Base-by-base conservation (phyloP, 2,797 vertebrate genomes). In the Coluber constrictor region DNA sequence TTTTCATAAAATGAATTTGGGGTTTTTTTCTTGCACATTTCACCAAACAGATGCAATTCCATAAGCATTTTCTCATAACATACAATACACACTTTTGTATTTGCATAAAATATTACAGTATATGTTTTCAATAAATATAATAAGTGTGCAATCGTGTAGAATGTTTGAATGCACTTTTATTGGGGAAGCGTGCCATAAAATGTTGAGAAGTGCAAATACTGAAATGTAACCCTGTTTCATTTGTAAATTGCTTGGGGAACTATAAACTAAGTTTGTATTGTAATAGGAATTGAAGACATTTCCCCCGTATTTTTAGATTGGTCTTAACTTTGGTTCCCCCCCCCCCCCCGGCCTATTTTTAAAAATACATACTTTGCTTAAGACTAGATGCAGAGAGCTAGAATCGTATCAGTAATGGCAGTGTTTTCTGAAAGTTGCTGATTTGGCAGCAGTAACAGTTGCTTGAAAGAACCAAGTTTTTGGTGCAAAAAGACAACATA, bases 301-400 rank as follows among this genome's bases (percentile, higher is more conserved):
- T 95, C 95, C 60, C 94, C 93, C 94, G 93, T 94, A 95, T 47
- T 83, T 83, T 47, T 83, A 96, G 96, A 96, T 93, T 90, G 95
- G 94, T 94, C 92, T 94, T 95, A 96, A 95, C 25, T 96, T 95
- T 0, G 86, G 93, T 1, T 16, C 90, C 94, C 94, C 95, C 95
- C 96, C 94, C 18, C 3, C 9, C 37, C 2, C 43, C 74, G 0
- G 3, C 1, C 32, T 10, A 25, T 83, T 83, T 79, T 25, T 43
- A 95, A 88, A 92, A 29, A n/a, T 10, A 47, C 5, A 13, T 56
- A 47, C 32, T 90, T 59, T 59, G 27, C 56, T 96, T 94, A 95
- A 96, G 90, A 93, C 20, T 91, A 88, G 90, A 83, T 94, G 93
- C 0, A 0, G 88, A 95, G 90, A 47, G 27, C 20, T 59, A 74